Base-by-base conservation (phyloP, 2,113 vertebrate species). In the Aldabrachelys gigantea region DNA sequence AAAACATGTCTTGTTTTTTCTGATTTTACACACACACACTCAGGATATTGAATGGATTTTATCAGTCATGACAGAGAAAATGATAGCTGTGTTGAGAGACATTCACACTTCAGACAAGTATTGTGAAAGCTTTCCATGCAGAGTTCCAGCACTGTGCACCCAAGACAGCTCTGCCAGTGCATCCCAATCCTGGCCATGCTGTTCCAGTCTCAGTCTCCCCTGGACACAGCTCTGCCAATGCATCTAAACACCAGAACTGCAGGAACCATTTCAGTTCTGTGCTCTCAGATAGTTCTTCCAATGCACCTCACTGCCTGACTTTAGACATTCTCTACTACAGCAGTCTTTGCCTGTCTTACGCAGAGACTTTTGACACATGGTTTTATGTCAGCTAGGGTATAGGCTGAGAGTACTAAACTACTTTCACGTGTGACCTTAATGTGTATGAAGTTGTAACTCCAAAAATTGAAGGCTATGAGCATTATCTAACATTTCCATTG, bases 1-100 rank as follows among this genome's bases (percentile, higher is more conserved):
- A 83, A 82, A 41, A 47, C 2, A 10, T 12, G 21, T 53, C 87
- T 53, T 24, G 82, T 47, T 14, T 69, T 35, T 35, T 8, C 81
- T 24, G n/a, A 49, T 49, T 76, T n/a, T 1, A 21, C 14, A 69
- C 54, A 25, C 54, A 25, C 8, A 9, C 54, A 47, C 0, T 1
- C 0, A 76, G 52, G 35, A 50, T 4, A 65, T 38, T 54, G 80
- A 53, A 79, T 50, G 31, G 47, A 78, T 79, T 79, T 79, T 35
- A 5, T 24, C 17, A 41, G 62, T 82, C 12, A 1, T 8, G n/a
- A 54, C 59, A 82, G 81, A 84, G 47, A 65, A 54, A 83, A 83
- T 65, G 52, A 88, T 24, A 88, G 86, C 80, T 65, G 81, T 56
- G 41, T 24, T 57, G 49, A 21, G 83, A 85, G 69, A 84, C 8